Percentiles rank a stretch among this genome's conserved stretches.
These are phyloP conservation scores for Cranoglanis bouderius DNA, from an alignment of 2,113 vertebrate species.

Conservation along the genomic window DNA sequence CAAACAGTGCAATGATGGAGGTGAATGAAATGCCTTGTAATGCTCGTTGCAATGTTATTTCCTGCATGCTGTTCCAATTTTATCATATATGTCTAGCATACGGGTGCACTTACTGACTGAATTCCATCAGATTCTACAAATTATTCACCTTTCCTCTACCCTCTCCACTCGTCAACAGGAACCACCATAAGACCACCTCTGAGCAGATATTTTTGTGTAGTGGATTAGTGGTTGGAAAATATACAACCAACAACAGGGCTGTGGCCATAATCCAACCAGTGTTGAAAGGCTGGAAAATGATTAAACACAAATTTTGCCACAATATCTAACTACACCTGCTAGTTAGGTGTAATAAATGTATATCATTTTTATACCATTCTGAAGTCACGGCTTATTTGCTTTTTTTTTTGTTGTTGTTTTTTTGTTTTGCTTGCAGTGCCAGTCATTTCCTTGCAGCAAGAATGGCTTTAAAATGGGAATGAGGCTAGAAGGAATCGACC, in stretches of 20 bases:
- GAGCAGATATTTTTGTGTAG: background rate
- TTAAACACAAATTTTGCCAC: background rate
- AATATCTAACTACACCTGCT: background rate
- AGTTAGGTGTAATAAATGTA: background rate
- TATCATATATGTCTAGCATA: background rate
- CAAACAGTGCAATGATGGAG: background rate
- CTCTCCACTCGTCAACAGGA: background rate
- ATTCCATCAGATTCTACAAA: background rate
- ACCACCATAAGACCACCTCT: background rate
- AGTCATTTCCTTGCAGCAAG: constrained; percentile 63
- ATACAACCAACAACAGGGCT: background rate
- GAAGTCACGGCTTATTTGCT: background rate
- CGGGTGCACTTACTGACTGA: background rate
- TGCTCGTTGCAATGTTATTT: background rate
- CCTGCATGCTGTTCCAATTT: background rate
- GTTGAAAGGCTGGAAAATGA: background rate
- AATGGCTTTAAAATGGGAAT: constrained; percentile 72
- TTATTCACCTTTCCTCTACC: background rate
- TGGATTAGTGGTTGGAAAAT: background rate
- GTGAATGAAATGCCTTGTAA: background rate
- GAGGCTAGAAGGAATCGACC: constrained; percentile 76
- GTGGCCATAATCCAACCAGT: background rate
- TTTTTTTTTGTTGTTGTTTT: background rate
- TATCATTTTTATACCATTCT: background rate
- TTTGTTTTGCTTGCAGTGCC: constrained; percentile 58